Evolutionary conservation across 2,113 vertebrate genomes (phyloP), one percentile per base, ranked within the genome.

Genomic region (Candoia aspera): DNA sequence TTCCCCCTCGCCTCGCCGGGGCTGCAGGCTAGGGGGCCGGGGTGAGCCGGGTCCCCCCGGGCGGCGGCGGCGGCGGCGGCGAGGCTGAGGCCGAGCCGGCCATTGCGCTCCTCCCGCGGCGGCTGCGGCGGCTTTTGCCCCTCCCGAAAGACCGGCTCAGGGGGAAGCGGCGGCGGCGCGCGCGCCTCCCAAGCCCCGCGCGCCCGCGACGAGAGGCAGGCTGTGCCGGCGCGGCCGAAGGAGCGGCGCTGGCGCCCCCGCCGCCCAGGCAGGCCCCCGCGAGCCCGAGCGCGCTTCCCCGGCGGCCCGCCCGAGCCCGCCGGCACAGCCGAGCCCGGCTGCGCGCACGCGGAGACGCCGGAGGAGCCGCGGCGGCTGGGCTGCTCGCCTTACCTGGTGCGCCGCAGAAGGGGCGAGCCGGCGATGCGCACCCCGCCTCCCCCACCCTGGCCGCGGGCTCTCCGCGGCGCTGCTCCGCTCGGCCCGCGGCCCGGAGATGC

Each of bases 61-160:
- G 89, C 93, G 91, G 49, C 94, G 17, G 29, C 1, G 91, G 92
- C 91, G 49, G 89, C 93, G 91, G 49, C 94, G 17, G 29, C 1
- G 91, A 91, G 12, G 92, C 89, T 87, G 90, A 91, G 89, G 94
- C 91, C 90, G 83, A 62, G 92, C 93, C 93, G 94, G 90, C 95
- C 95, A 95, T 96, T 93, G 93, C 87, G 73, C n/a, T 37, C 68
- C 6, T 79, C 68, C 17, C 6, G 24, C 62, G 26, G 13, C 29
- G 64, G 26, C 60, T 9, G 62, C 24, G 62, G 89, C 53, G 6
- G n/a, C 86, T 42, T 42, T 37, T 6, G 64, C 53, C 89, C 64
- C 89, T 33, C 6, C 46, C 17, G 29, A 55, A 17, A 1, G 3
- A 57, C 6, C 55, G 24, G 21, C n/a, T 79, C 26, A 8, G 33